Evolutionary conservation across 2,888 invertebrate species (phyloP).

Genomic region (Amphipoea lucens): DNA sequence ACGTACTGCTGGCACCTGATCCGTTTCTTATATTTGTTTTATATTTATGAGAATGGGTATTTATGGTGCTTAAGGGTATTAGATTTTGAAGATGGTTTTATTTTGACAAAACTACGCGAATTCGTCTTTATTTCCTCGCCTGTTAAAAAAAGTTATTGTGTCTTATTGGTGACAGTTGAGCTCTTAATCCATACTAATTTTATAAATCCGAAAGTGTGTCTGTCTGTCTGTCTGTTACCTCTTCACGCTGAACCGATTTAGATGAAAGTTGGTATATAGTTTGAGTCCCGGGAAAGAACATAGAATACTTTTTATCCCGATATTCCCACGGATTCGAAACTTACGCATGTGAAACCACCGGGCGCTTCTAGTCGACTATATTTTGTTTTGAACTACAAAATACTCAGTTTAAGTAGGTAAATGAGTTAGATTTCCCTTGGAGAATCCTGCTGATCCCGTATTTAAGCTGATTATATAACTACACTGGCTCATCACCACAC

Average conservation of each 20-base stretch:
- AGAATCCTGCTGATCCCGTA: neutral
- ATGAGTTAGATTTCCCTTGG: neutral
- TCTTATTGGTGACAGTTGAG: neutral
- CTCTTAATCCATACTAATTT: neutral
- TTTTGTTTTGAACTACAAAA: too few relatives aligned
- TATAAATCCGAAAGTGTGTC: too few relatives aligned
- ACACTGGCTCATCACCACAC: neutral
- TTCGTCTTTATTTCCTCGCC: neutral
- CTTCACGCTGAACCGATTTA: too few relatives aligned
- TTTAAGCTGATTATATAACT: neutral
- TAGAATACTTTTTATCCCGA: too few relatives aligned
- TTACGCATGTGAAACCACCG: too few relatives aligned
- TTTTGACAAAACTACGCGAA: neutral
- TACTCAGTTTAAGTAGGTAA: too few relatives aligned
- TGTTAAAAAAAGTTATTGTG: neutral
- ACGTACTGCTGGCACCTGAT: slow-evolving; percentile 7
- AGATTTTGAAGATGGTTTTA: neutral
- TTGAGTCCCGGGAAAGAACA: too few relatives aligned
- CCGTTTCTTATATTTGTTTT: neutral
- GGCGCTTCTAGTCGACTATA: too few relatives aligned
- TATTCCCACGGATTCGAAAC: too few relatives aligned
- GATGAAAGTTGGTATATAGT: too few relatives aligned
- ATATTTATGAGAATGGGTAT: slow-evolving; percentile 28
- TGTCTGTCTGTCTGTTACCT: too few relatives aligned
- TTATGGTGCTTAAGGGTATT: neutral